Conservation (phyloP, 2,113 vertebrate genomes). For the Isichthys henryi region DNA sequence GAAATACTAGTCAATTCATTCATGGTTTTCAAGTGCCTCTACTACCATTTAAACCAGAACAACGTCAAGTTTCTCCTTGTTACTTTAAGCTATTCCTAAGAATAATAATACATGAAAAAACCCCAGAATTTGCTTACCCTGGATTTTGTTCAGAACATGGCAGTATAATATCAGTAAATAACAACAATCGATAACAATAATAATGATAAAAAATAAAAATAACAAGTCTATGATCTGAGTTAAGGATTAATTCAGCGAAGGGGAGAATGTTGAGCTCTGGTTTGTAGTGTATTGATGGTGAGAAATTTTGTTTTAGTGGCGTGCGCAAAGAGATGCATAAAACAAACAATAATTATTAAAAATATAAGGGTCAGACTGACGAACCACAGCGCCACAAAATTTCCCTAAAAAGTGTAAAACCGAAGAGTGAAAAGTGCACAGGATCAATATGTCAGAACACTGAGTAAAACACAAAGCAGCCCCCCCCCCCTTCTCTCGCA, state of each 20-base stretch:
- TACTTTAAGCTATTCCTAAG: constrained; percentile 99
- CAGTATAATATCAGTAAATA: constrained; percentile 78
- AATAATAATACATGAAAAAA: constrained; percentile 99
- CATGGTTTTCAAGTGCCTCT: constrained; percentile 72
- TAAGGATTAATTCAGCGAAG: constrained; percentile 66
- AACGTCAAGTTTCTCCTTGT: constrained; percentile 95
- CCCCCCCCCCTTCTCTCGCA: constrained; percentile 37
- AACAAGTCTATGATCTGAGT: constrained; percentile 60
- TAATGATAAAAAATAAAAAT: constrained; percentile 51
- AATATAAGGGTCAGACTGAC: constrained; percentile 35
- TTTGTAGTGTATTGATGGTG: constrained; percentile 53
- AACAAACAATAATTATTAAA: constrained; percentile 37
- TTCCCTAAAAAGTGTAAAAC: constrained; percentile 40
- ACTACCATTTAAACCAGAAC: constrained; percentile 84
- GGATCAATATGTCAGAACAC: constrained; percentile 47
- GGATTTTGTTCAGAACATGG: constrained; percentile 91
- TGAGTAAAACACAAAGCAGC: constrained; percentile 58
- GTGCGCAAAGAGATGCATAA: constrained; percentile 38
- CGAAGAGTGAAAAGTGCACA: neutral
- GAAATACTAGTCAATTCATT: constrained; percentile 65
- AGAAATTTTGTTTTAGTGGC: constrained; percentile 51
- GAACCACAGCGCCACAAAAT: constrained; percentile 67
- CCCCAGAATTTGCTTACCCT: constrained; percentile 92
- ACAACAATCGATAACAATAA: constrained; percentile 52
- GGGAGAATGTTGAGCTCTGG: constrained; percentile 60